phyloP scores from a whole-genome alignment of 2,113 vertebrate genomes.

The Pachypanchax playfairii region DNA sequence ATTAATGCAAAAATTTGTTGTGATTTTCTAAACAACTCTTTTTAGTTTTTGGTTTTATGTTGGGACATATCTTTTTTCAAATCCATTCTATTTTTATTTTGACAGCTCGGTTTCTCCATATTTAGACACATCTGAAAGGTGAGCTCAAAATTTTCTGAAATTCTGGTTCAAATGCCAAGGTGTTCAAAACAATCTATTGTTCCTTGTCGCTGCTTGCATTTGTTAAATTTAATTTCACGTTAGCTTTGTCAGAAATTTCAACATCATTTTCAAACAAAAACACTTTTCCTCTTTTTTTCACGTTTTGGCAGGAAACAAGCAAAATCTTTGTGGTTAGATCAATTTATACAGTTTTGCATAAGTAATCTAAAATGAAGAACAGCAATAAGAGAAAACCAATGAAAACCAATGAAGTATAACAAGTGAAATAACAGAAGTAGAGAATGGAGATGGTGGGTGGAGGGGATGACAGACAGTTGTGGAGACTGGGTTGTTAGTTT shows the following conservation, averaged over 20 bases:
- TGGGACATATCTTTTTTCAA: too few species aligned
- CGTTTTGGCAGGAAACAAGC: not conserved
- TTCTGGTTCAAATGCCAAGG: not conserved
- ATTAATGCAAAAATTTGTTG: too few species aligned
- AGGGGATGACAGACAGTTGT: constrained; percentile 86
- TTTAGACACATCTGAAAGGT: not conserved
- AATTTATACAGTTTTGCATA: not conserved
- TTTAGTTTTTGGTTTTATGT: too few species aligned
- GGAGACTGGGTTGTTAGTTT: constrained; percentile 95
- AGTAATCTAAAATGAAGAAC: constrained; percentile 14
- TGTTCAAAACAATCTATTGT: not conserved
- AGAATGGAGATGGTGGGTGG: constrained; percentile 69
- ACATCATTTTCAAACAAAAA: not conserved
- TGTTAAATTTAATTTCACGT: not conserved
- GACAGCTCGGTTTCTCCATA: too few species aligned
- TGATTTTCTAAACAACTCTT: too few species aligned
- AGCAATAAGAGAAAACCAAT: not conserved
- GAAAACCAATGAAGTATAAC: constrained; percentile 16
- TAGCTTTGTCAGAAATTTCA: not conserved
- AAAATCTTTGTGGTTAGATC: not conserved
- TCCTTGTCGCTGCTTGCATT: too few species aligned
- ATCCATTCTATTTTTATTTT: too few species aligned
- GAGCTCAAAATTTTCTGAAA: not conserved
- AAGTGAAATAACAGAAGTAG: constrained; percentile 21
- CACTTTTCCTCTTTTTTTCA: not conserved